Base-by-base conservation (phyloP, 2,113 vertebrate species). In the Stictonetta naevosa region DNA sequence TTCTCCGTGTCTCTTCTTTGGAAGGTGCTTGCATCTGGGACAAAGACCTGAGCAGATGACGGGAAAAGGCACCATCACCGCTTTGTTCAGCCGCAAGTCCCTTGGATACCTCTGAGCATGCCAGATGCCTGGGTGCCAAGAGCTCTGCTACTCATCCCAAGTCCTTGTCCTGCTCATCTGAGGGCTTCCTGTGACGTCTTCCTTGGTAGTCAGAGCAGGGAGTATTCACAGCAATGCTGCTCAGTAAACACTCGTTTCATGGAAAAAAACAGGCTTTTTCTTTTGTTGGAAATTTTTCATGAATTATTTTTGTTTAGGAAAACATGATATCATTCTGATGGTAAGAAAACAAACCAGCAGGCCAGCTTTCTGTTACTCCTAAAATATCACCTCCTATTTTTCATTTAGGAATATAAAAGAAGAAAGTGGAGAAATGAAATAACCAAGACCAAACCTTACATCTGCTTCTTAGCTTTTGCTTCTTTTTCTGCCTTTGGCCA, bases 291-390 rank as follows among this genome's bases (percentile, higher is more conserved):
- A 95, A 94, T 79, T 87, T 95, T 94, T 94, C 71, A 46, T 48
- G 74, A 94, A 96, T 95, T 93, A 95, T 96, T 95, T 97, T 97
- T 96, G 87, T 96, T 97, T 96, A 91, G 96, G 96, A 96, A 97
- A 96, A 91, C 52, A 96, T 97, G 89, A 95, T 96, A 97, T 96
- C 96, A 95, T 95, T 92, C 89, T 85, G 86, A 95, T 95, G 89
- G 91, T 84, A 95, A 96, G 74, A 95, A 95, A 92, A 92, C 86
- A 95, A 95, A 95, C 84, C 78, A 55, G 34, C 71, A 73, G 53
- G 78, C 84, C 84, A 96, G 66, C 74, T 96, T 94, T 97, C 86
- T 97, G 89, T 85, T 84, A 73, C 42, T 93, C 81, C 44, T 84
- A 87, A 95, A 97, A 95, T 95, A 95, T 73, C 84, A 87, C 34